phyloP scores from a whole-genome alignment of 2,888 invertebrate species.

The Sialis fuliginosa region DNA sequence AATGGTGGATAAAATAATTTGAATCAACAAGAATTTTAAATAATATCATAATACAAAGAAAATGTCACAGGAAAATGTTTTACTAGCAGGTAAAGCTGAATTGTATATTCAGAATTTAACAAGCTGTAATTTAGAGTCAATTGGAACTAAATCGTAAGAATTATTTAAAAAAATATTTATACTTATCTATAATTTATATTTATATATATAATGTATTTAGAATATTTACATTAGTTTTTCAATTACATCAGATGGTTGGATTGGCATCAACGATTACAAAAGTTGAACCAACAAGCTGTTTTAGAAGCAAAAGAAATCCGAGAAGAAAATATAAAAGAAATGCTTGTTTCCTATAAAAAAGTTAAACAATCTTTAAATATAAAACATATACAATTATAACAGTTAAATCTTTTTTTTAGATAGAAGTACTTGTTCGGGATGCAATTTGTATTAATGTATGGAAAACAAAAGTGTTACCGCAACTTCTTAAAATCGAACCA shows the following conservation, averaged over 20 bases:
- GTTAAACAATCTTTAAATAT: slow-evolving; percentile 21
- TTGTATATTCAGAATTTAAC: slow-evolving; percentile 54
- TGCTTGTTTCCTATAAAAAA: slow-evolving; percentile 56
- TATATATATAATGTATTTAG: background rate
- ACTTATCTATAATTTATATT: too few species aligned
- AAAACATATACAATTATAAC: slow-evolving; percentile 5
- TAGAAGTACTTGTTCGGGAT: slow-evolving; percentile 62
- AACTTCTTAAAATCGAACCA: slow-evolving; percentile 48
- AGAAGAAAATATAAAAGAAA: slow-evolving; percentile 76
- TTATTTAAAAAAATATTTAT: too few species aligned
- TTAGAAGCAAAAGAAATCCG: slow-evolving; percentile 58
- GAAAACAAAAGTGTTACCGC: slow-evolving; percentile 66
- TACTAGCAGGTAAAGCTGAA: slow-evolving; percentile 53
- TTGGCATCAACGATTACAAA: slow-evolving; percentile 65
- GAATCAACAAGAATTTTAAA: background rate
- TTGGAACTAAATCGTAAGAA: slow-evolving; percentile 42
- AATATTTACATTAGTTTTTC: slow-evolving; percentile 5
- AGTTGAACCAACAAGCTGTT: slow-evolving; percentile 75
- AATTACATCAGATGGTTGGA: slow-evolving; percentile 50
- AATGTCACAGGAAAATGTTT: slow-evolving; percentile 22
- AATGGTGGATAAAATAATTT: too few species aligned
- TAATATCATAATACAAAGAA: background rate
- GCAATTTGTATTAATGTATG: slow-evolving; percentile 68
- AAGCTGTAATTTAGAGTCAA: slow-evolving; percentile 40
- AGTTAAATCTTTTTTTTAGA: slow-evolving; percentile 26